Percentiles rank a stretch among this genome's conserved stretches.
Conservation (phyloP, 2,113 vertebrate species). For the Heteronetta atricapilla region DNA sequence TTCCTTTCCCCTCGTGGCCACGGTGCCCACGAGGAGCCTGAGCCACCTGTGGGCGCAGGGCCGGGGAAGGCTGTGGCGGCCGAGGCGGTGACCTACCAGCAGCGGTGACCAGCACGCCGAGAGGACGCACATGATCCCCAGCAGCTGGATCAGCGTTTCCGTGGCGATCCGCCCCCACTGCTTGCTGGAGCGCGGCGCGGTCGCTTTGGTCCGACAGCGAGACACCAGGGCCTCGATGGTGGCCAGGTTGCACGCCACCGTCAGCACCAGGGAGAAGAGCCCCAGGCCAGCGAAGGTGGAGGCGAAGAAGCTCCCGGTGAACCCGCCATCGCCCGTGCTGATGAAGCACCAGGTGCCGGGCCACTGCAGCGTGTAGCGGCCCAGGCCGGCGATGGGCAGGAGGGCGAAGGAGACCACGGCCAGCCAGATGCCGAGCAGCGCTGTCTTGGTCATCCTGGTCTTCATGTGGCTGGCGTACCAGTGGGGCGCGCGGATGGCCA, state of each 20-base stretch:
- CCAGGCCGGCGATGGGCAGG: constrained; percentile 86
- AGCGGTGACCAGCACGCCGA: constrained; percentile 92
- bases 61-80: fast-evolving
- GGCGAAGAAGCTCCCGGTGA: constrained; percentile 83
- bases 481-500: constrained; percentile 91
- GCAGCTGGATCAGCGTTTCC: constrained; percentile 92
- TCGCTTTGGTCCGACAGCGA: constrained; percentile 83
- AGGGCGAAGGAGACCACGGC: constrained; percentile 84
- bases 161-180: constrained; percentile 92
- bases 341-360: constrained; percentile 98
- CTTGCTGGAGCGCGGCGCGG: constrained; percentile 76
- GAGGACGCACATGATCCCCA: constrained; percentile 95
- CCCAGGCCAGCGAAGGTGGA: constrained; percentile 87
- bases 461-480: constrained; percentile 94
- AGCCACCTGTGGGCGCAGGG: fast-evolving
- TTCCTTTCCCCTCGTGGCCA: neutral
- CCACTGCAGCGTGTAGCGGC: constrained; percentile 90
- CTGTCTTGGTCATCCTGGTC: constrained; percentile 80
- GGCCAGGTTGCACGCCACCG: constrained; percentile 88
- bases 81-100: constrained; percentile 82
- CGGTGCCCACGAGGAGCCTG: fast-evolving
- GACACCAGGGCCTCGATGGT: constrained; percentile 88
- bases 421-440: constrained; percentile 82
- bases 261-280: constrained; percentile 85
- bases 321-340: constrained; percentile 58